Percentiles rank a stretch among this genome's conserved stretches.
phyloP scores from a whole-genome alignment of 2,888 invertebrate genomes.

The Phrixothrix hirtus region DNA sequence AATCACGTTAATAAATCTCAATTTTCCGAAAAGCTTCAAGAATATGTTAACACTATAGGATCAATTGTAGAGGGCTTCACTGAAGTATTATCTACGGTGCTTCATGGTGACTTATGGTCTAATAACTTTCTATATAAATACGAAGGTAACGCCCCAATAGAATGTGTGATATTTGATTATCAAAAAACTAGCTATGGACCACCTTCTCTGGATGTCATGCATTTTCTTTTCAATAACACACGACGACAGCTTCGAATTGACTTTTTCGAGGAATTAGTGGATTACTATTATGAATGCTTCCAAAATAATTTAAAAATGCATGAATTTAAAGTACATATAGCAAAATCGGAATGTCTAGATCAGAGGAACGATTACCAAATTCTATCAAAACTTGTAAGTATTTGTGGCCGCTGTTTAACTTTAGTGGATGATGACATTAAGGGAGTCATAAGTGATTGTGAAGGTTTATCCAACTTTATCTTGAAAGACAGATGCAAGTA shows the following conservation, averaged over 20 bases:
- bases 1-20: background rate
- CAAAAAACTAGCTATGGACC: constrained; percentile 8
- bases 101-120: constrained; percentile 47
- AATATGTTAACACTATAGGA: constrained; percentile 18
- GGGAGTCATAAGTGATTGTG: background rate
- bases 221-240: background rate
- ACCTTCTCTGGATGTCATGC: background rate
- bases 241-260: constrained; percentile 10
- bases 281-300: background rate
- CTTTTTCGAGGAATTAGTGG: constrained; percentile 6
- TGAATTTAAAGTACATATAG: constrained; percentile 37
- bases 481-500: background rate
- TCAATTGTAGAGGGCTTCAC: constrained; percentile 3
- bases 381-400: background rate
- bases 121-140: constrained; percentile 45
- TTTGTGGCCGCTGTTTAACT: background rate
- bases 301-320: background rate
- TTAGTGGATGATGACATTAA: background rate
- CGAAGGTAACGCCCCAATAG: constrained; percentile 28
- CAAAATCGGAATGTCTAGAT: constrained; percentile 37
- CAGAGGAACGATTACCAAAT: background rate
- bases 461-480: background rate
- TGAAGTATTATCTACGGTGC: constrained; percentile 19
- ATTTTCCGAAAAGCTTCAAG: constrained; percentile 21
- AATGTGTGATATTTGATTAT: constrained; percentile 26